Evolutionary conservation across 1,140 invertebrate species (phyloP).

Genomic region (Scaptodrosophila lebanonensis): DNA sequence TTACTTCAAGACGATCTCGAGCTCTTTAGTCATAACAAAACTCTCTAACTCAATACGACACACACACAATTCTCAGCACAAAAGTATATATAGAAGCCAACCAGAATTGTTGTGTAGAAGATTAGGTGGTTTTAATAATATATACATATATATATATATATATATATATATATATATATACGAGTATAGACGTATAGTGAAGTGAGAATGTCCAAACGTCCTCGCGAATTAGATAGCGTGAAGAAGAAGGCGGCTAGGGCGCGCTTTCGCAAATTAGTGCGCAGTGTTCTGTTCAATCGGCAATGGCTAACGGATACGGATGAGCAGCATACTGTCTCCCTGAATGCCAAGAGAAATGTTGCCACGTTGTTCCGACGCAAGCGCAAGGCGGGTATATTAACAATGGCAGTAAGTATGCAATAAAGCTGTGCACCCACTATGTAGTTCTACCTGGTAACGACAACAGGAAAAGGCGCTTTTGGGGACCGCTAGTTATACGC

Average conservation of each 20-base stretch:
- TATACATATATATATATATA: background rate
- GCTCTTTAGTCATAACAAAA: too few species aligned
- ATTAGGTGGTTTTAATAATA: too few species aligned
- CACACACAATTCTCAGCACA: too few species aligned
- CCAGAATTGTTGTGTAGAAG: too few species aligned
- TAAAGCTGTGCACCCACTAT: background rate
- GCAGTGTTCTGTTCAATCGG: constrained; percentile 39
- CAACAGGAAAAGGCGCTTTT: constrained; percentile 52
- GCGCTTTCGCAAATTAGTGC: constrained; percentile 48
- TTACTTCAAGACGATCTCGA: too few species aligned
- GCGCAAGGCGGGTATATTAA: constrained; percentile 56
- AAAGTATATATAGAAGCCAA: too few species aligned
- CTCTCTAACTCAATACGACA: too few species aligned
- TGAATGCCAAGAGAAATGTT: constrained; percentile 66
- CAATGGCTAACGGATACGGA: constrained; percentile 43
- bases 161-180: background rate
- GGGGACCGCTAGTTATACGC: constrained; percentile 18
- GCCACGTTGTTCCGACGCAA: constrained; percentile 57
- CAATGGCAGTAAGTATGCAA: constrained; percentile 45
- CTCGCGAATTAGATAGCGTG: constrained; percentile 17
- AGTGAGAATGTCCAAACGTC: constrained; percentile 29
- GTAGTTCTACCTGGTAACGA: too few species aligned
- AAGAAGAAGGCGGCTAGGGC: constrained; percentile 19
- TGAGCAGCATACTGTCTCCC: constrained; percentile 47
- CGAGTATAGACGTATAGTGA: background rate